Percentiles rank a stretch among this genome's conserved stretches.
These are phyloP conservation scores for Parochlus steinenii DNA, from an alignment of 2,888 invertebrate species.

Conservation along the genomic window DNA sequence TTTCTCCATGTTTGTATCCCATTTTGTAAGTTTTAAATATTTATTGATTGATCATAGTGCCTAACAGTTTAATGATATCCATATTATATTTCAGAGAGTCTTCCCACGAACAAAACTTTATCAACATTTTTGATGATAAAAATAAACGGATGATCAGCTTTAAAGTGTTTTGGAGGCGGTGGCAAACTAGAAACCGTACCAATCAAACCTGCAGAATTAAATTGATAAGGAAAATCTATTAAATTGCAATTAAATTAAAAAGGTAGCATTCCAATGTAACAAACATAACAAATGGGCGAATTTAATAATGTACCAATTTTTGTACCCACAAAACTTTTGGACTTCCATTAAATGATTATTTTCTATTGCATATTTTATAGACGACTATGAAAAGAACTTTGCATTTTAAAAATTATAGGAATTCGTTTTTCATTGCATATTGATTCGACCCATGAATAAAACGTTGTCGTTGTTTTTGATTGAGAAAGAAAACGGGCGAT, in stretches of 20 bases:
- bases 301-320: background rate
- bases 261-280: background rate
- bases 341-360: background rate
- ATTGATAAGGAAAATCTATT: too few relatives aligned
- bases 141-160: conserved; percentile 1
- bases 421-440: too few relatives aligned
- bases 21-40: background rate
- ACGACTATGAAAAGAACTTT: too few relatives aligned
- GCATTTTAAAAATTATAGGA: too few relatives aligned
- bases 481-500: background rate
- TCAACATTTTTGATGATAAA: background rate
- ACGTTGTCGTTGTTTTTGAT: background rate
- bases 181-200: too few relatives aligned
- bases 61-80: background rate
- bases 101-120: background rate
- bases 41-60: background rate
- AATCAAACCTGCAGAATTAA: too few relatives aligned
- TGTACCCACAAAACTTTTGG: background rate
- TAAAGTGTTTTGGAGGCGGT: too few relatives aligned
- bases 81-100: background rate
- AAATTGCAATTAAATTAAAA: too few relatives aligned
- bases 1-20: background rate
- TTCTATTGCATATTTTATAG: background rate
- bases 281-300: background rate
- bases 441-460: conserved; percentile 4